Base-by-base conservation (phyloP, 1,140 invertebrate genomes). In the Macrotrachela quadricornifera region DNA sequence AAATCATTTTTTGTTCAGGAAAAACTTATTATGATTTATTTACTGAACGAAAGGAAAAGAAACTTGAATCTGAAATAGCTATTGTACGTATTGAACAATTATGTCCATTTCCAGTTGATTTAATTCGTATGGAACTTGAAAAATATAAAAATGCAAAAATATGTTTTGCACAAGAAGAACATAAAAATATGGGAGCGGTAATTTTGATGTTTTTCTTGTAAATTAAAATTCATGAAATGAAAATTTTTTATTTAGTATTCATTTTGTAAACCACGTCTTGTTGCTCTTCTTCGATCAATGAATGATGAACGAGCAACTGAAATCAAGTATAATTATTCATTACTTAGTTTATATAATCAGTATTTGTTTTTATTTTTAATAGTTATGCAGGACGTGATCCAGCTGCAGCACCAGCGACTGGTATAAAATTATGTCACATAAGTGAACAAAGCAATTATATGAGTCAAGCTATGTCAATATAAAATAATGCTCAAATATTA, bases 81-180 rank as follows among this genome's bases (percentile, higher is more conserved):
- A 80, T 99, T 59, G 67, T 74, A 8, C 75, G 86, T 62, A 72
- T 94, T 46, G 88, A 94, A 76, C 87, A 94, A 76, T 72, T 96
- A 0, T 82, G 81, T 62, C 92, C 92, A 45, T 99, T 99, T 80
- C 94, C 94, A 39, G 95, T 85, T 70, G 94, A 99, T 71, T 71
- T 91, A 61, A 76, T 96, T 21, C 85, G 83, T 67, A 73, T 79
- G 48, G 87, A 96, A 72, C 78, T 83, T 59, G 78, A 78, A 40
- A 85, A 86, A 65, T 97, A 96, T 71, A 78, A 83, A 6, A 82
- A 86, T 66, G 92, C 91, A 2, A 77, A 83, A 60, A 64, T 99
- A 10, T 65, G 79, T 30, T 99, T 88, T 87, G 77, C 79, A 51
- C 94, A 99, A 72, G 94, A 99, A 73, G 92, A 99, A 70, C 88